Base-by-base conservation (phyloP, 2,888 invertebrate species). In the Eilema griseolum region DNA sequence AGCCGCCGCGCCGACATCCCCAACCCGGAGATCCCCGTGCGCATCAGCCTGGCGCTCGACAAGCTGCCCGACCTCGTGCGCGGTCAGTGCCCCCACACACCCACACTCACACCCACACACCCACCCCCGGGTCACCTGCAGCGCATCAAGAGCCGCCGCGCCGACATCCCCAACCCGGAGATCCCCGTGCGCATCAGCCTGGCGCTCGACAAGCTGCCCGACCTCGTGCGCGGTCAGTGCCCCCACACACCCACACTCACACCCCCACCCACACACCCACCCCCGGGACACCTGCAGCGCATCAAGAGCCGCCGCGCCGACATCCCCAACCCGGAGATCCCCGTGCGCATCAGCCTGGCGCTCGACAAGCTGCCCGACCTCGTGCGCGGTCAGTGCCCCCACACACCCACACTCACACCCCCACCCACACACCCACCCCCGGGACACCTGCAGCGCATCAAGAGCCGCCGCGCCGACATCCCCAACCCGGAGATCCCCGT, bases 401-500 rank as follows among this genome's bases (percentile, higher is more conserved):
- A n/a, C 20, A 0, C 11, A 8, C n/a, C 2, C n/a, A n/a, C 61
- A 7, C 33, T 4, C 33, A 11, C 33, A 2, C 59, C 3, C 33
- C 28, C 28, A 28, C 28, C 2, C 28, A 2, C 28, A 28, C 28
- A 28, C 28, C 28, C 5, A 28, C n/a, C n/a, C n/a, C n/a, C n/a
- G 28, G 28, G 28, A 3, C 98, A 98, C 93, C 95, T 98, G 83
- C 97, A 97, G 91, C 96, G 98, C 88, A 97, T 98, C 85, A 98
- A 98, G 93, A 97, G 97, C 84, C 97, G 97, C 76, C 96, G 98
- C 83, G 98, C 98, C 3, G 98, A 98, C 93, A 98, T 98, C 88
- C 98, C 98, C 78, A 98, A 98, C 96, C 98, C 98, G 24, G 98
- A 98, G 94, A 98, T 98, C 82, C 98, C 98, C 52, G 98, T 98